phyloP scores from a whole-genome alignment of 2,797 vertebrate genomes.

The Amniataba percoides region DNA sequence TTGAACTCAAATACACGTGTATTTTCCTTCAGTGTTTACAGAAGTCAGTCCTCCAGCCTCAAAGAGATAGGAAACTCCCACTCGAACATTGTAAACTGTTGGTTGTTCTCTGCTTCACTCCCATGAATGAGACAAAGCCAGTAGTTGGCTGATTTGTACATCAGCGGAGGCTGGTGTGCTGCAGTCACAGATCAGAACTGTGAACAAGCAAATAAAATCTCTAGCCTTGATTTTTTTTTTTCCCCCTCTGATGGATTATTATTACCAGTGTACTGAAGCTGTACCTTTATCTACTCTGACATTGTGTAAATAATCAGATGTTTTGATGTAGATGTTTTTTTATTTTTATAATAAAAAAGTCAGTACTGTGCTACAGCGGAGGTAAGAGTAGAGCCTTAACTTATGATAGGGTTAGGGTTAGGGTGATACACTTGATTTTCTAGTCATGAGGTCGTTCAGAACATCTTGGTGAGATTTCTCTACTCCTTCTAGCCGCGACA shows the following conservation, averaged over 20 bases:
- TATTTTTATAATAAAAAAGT: slow-evolving; percentile 89
- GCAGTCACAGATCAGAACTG: slow-evolving; percentile 29
- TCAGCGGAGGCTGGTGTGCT: slow-evolving; percentile 14
- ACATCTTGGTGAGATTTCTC: slow-evolving; percentile 62
- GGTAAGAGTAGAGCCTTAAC: slow-evolving; percentile 90
- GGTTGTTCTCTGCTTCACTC: slow-evolving; percentile 30
- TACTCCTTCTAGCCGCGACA: slow-evolving; percentile 54
- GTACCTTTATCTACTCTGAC: slow-evolving; percentile 81
- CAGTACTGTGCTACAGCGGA: slow-evolving; percentile 84
- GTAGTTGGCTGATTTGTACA: slow-evolving; percentile 2
- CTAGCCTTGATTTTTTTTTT: slow-evolving; percentile 68
- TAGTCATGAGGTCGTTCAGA: slow-evolving; percentile 84
- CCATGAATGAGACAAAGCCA: slow-evolving; percentile 33
- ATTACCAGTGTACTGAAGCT: slow-evolving; percentile 85
- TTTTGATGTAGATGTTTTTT: slow-evolving; percentile 86
- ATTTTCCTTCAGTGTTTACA: slow-evolving; percentile 74
- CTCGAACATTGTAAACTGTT: slow-evolving; percentile 6
- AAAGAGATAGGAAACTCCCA: slow-evolving; percentile 22
- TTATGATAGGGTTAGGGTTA: too few relatives aligned
- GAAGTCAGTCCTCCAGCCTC: slow-evolving; percentile 42
- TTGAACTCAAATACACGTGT: slow-evolving; percentile 32
- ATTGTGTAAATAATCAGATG: slow-evolving; percentile 88
- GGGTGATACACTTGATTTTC: slow-evolving; percentile 87
- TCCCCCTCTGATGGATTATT: slow-evolving; percentile 76
- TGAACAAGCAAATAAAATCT: slow-evolving; percentile 34